A percentile compares a stretch with the other conserved stretches of the same genome.
Evolutionary conservation across 2,888 invertebrate species (phyloP).

Genomic region (Folsomia manolachei): DNA sequence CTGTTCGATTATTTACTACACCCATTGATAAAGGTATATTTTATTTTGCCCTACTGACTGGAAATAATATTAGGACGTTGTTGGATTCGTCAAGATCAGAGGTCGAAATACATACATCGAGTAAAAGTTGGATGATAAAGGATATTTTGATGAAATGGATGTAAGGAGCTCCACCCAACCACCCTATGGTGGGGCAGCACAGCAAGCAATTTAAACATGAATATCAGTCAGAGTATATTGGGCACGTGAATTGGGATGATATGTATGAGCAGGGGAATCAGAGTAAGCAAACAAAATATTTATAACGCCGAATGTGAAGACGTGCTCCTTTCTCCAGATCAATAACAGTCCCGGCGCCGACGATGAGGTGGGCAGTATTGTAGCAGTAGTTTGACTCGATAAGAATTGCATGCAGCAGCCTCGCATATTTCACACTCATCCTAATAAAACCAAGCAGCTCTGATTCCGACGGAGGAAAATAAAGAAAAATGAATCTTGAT

Average conservation of each 20-base stretch:
- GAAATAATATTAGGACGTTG: too few relatives aligned
- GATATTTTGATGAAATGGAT: neutral
- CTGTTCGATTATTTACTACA: too few relatives aligned
- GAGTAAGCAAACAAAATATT: neutral
- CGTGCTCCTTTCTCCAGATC: neutral
- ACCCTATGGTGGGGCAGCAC: neutral
- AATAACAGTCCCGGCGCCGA: neutral
- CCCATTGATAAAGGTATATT: too few relatives aligned
- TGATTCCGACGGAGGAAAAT: neutral
- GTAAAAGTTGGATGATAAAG: neutral
- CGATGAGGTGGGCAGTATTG: neutral
- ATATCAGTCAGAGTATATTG: too few relatives aligned
- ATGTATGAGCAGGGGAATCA: neutral
- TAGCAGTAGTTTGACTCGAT: neutral
- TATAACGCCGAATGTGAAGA: neutral
- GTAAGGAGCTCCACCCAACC: neutral
- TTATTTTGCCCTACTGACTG: too few relatives aligned
- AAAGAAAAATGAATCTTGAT: neutral
- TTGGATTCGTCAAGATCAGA: too few relatives aligned
- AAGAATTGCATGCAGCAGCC: neutral
- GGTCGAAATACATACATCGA: too few relatives aligned
- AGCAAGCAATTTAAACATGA: too few relatives aligned
- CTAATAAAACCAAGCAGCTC: neutral
- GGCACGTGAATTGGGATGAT: neutral
- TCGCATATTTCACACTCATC: neutral